Evolutionary conservation across 2,113 vertebrate genomes (phyloP).

Genomic region (Piprites chloris): DNA sequence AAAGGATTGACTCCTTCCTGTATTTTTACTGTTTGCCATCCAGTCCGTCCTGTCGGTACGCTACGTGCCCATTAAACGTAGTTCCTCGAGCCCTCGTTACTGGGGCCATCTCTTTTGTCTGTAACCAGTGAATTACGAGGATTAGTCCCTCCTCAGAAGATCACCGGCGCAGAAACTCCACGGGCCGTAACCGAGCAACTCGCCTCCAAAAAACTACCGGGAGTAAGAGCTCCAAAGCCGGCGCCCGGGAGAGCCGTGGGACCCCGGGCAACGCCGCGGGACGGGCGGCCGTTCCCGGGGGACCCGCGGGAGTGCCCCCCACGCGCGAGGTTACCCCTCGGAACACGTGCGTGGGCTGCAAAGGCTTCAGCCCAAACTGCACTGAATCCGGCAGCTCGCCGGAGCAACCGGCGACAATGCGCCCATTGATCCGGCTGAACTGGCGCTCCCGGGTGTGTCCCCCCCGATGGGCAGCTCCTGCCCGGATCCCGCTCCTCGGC

Average conservation of each 20-base stretch:
- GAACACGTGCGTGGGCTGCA: neutral
- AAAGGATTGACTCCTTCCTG: neutral
- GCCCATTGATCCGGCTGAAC: neutral
- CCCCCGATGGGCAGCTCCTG: neutral
- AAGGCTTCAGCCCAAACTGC: neutral
- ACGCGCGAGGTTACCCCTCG: neutral
- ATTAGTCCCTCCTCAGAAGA: neutral
- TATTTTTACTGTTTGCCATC: neutral
- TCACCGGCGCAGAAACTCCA: neutral
- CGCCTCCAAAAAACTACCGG: neutral
- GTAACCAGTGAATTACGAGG: neutral
- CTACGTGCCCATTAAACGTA: neutral
- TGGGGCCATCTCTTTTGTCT: slow-evolving; percentile 7
- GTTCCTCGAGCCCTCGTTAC: neutral
- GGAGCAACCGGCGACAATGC: neutral
- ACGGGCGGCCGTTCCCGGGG: neutral
- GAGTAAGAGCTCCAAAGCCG: neutral
- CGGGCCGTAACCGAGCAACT: neutral
- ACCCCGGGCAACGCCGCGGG: neutral
- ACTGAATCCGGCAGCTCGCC: neutral
- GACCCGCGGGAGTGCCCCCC: neutral
- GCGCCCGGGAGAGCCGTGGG: neutral
- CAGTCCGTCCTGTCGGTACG: neutral
- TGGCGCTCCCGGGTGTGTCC: neutral
- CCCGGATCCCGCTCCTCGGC: too few species aligned